Evolutionary conservation across 2,888 invertebrate genomes (phyloP).

Genomic region (Hyposoter dolosus): DNA sequence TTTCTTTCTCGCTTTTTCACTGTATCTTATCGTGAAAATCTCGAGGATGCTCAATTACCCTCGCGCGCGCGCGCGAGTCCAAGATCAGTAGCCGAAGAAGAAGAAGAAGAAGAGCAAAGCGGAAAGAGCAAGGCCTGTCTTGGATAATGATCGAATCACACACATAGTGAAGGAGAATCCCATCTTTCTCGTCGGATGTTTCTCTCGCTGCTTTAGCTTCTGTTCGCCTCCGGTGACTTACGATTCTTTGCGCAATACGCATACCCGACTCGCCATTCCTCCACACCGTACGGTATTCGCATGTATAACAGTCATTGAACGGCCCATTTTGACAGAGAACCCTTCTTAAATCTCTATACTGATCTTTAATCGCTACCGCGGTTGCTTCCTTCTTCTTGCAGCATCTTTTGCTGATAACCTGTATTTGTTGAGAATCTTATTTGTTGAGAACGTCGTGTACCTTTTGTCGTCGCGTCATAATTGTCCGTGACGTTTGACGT

Average conservation of each 20-base stretch:
- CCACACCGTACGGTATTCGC: not conserved
- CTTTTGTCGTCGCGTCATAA: not conserved
- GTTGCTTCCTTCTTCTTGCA: not conserved
- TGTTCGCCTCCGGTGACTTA: conserved; percentile 65
- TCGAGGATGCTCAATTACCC: conserved; percentile 68
- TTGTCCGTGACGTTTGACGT: not conserved
- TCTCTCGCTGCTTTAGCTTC: conserved; percentile 54
- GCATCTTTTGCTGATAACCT: not conserved
- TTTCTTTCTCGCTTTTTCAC: conserved; percentile 1
- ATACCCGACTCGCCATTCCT: not conserved
- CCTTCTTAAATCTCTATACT: conserved; percentile 23
- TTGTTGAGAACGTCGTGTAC: not conserved
- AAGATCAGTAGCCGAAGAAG: conserved; percentile 51
- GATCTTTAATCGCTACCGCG: conserved; percentile 18
- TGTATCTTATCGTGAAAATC: conserved; percentile 65
- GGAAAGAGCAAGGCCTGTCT: conserved; percentile 53
- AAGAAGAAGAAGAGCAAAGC: conserved; percentile 39
- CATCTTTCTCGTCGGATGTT: conserved; percentile 37
- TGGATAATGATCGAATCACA: conserved; percentile 64
- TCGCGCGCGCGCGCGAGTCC: conserved; percentile 45
- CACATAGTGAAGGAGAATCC: conserved; percentile 30
- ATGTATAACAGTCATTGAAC: conserved; percentile 29
- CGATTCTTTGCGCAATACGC: conserved; percentile 35
- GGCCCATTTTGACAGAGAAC: conserved; percentile 19
- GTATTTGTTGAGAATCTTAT: not conserved